phyloP scores from a whole-genome alignment of 2,113 vertebrate genomes.

The Eptesicus fuscus region DNA sequence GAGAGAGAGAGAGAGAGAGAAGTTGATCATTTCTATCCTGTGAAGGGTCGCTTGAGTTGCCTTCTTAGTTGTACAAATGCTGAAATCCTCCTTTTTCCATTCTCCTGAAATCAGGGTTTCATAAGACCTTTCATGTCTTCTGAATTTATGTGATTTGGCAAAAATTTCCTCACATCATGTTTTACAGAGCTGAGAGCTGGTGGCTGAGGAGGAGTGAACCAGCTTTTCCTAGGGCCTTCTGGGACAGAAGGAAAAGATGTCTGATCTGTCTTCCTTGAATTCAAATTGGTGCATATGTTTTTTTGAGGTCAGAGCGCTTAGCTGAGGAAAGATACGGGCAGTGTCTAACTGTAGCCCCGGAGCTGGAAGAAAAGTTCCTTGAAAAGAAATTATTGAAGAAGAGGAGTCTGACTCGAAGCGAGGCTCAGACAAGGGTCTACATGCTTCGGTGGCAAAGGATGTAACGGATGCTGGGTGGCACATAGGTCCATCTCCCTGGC shows the following conservation, averaged over 20 bases:
- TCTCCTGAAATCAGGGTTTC: slow-evolving; percentile 4
- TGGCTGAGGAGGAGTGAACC: neutral
- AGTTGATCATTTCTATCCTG: neutral
- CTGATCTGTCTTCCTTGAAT: neutral
- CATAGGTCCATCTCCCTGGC: neutral
- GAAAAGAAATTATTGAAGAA: neutral
- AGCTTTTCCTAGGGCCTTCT: neutral
- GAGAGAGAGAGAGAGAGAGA: no score
- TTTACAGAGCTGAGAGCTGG: slow-evolving; percentile 2
- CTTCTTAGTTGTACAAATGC: neutral
- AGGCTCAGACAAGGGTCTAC: neutral
- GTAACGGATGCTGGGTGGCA: neutral
- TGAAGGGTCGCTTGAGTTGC: neutral
- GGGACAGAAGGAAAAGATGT: neutral
- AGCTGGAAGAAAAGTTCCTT: neutral
- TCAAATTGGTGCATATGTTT: no score
- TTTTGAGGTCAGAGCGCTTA: neutral
- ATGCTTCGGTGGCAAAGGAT: neutral
- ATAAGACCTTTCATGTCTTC: neutral
- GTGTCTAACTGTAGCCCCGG: neutral
- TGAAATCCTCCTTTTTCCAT: neutral
- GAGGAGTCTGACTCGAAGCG: neutral
- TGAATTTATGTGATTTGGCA: neutral
- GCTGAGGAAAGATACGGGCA: neutral
- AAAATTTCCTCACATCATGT: neutral